Base-by-base conservation (phyloP, 1,140 invertebrate genomes). In the Ostrea denselamellosa region DNA sequence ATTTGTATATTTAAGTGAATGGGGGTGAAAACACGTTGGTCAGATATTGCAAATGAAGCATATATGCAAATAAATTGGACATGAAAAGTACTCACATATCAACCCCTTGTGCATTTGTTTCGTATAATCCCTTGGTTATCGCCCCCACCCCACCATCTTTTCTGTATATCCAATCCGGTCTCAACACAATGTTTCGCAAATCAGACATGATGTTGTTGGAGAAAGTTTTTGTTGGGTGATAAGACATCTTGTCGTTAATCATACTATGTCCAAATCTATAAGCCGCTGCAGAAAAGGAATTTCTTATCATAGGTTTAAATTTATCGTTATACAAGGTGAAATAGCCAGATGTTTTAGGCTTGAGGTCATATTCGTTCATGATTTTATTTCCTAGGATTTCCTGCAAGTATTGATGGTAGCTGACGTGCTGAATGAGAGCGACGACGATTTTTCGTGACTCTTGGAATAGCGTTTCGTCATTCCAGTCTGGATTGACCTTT, bases 381-480 rank as follows among this genome's bases (percentile, higher is more conserved):
- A 87, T 53, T 3, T 81, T 56, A 12, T 85, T 22, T 0, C 98
- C 98, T 10, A 99, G 93, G 86, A 99, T 96, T 58, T 96, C 95
- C 0, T 97, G 97, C 51, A 99, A 93, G 98, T 98, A 99, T 89
- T 99, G 96, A 58, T 96, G 95, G 91, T 97, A 99, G 2, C 98
- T 99, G 58, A 99, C 98, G 90, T 98, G 97, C 94, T 99, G 99
- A 96, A 99, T 97, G 94, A 97, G 99, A 17, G 98, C 98, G 0
- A 97, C 98, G 4, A 99, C 96, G 89, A 99, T 97, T 92, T 98
- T 98, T 85, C 98, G 96, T 12, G 95, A 91, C 89, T 96, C 95
- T 92, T 99, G 97, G 93, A 97, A 99, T 2, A 99, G 91, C 83
- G 96, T 97, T 88, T 99, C 98, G 0, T 98, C 96, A 22, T 77